Conservation (phyloP, 2,113 vertebrate genomes). For the Noturus placidus region DNA sequence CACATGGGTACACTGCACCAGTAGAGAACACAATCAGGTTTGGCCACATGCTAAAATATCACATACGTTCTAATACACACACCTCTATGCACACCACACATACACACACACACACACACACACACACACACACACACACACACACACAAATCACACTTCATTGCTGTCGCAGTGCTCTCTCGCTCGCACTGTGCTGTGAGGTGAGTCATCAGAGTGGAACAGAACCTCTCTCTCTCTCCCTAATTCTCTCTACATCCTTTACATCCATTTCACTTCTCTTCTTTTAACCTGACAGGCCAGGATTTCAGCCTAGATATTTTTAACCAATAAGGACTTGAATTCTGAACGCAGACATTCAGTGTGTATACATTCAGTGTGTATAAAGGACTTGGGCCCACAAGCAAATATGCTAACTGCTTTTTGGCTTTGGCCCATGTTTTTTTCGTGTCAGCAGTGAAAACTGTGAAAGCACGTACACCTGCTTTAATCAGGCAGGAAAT, state of each 20-base stretch:
- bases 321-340: conserved; percentile 41
- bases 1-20: conserved; percentile 72
- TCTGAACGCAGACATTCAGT: background rate
- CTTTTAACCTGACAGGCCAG: conserved; percentile 64
- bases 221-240: conserved; percentile 58
- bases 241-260: conserved; percentile 51
- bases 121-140: conserved; percentile 58
- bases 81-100: background rate
- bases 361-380: background rate
- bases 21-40: conserved; percentile 48
- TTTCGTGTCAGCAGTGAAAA: background rate
- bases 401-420: background rate
- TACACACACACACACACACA: conserved; percentile 20
- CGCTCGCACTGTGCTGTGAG: conserved; percentile 67
- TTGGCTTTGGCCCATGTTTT: conserved; percentile 5
- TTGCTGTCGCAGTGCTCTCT: conserved; percentile 73
- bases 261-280: conserved; percentile 62
- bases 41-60: conserved; percentile 20
- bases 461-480: background rate
- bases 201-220: conserved; percentile 73
- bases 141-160: conserved; percentile 63
- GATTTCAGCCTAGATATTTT: conserved; percentile 65
- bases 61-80: conserved; percentile 18
- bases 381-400: background rate
- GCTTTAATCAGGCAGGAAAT: conserved; percentile 28